A percentile compares a stretch with the other conserved stretches of the same genome.
Evolutionary conservation across 2,113 vertebrate genomes (phyloP).

Genomic region (Propithecus coquereli): DNA sequence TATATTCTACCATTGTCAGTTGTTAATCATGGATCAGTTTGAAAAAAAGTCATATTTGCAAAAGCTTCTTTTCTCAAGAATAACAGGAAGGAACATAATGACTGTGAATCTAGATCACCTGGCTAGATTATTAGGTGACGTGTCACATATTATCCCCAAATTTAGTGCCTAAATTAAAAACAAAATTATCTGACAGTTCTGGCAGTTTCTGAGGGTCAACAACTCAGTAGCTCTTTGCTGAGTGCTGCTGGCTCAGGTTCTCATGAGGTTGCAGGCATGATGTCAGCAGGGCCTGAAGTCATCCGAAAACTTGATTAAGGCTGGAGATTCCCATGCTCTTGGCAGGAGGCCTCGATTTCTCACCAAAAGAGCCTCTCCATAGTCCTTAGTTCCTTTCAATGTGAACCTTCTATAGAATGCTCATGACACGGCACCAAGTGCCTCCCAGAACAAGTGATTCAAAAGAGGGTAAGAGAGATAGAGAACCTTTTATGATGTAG

Average conservation of each 20-base stretch:
- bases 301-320: not conserved
- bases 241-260: not conserved
- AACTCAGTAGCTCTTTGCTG: not conserved
- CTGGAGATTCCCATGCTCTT: not conserved
- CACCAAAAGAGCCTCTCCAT: accelerated
- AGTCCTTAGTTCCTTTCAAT: not conserved
- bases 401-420: not conserved
- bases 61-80: not conserved
- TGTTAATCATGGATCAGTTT: not conserved
- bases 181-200: not conserved
- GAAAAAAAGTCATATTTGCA: not conserved
- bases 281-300: no score
- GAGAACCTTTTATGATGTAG: not conserved
- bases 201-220: not conserved
- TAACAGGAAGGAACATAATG: not conserved
- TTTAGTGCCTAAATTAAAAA: not conserved
- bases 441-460: not conserved
- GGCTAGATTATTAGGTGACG: not conserved
- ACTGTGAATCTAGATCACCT: not conserved
- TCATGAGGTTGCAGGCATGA: not conserved
- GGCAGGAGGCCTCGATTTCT: not conserved
- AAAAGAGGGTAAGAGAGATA: no score
- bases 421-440: not conserved
- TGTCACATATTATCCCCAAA: not conserved
- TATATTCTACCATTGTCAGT: not conserved